Conservation (phyloP, 2,888 invertebrate species). For the Xestia rhomboidea region DNA sequence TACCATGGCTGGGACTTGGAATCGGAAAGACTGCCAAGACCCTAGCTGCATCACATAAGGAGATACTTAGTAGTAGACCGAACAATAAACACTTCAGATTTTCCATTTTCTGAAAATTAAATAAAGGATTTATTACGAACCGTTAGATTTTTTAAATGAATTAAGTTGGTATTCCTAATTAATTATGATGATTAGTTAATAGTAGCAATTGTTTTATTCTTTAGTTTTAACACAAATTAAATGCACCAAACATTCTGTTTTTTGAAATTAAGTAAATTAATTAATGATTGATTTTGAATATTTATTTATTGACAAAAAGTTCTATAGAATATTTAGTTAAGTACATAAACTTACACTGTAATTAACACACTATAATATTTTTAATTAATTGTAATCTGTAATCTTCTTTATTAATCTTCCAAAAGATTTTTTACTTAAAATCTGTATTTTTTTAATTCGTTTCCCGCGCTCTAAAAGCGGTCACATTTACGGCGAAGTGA, state of each 20-base stretch:
- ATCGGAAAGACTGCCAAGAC: constrained; percentile 74
- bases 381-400: not conserved
- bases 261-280: not conserved
- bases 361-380: not conserved
- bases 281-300: not conserved
- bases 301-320: not conserved
- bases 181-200: not conserved
- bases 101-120: constrained; percentile 25
- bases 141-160: not conserved
- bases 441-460: not conserved
- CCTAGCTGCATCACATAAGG: constrained; percentile 67
- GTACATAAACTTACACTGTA: not conserved
- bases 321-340: not conserved
- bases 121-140: not conserved
- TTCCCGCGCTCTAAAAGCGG: constrained; percentile 1
- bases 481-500: constrained; percentile 1
- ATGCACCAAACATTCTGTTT: not conserved
- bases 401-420: not conserved
- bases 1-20: constrained; percentile 75
- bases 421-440: not conserved
- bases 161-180: not conserved
- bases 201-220: not conserved
- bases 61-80: constrained; percentile 39
- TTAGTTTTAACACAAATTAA: not conserved
- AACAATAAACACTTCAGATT: constrained; percentile 33